Base-by-base conservation (phyloP, 1,140 invertebrate genomes). In the Bombus consobrinus region DNA sequence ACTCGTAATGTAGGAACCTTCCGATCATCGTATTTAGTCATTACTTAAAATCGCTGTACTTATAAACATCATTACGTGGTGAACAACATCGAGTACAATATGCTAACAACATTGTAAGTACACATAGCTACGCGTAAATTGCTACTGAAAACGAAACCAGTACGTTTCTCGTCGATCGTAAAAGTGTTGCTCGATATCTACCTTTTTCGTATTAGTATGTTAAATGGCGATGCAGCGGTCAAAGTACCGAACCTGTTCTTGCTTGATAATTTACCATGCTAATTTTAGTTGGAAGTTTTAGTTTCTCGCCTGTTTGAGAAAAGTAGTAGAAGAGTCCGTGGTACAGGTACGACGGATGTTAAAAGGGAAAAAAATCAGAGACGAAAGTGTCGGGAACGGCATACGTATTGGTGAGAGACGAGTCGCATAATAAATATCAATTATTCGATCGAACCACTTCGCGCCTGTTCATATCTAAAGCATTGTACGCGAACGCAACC, bases 401-500 rank as follows among this genome's bases (percentile, higher is more conserved):
- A 15, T 12, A 47, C 22, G 47, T 53, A 53, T 53, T 8, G 18
- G 1, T 25, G 22, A 1, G 22, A 37, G 57, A 75, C 73, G n/a
- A 37, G 73, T 3, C 13, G 57, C 25, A 6, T n/a, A 62, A 39
- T 62, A 59, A 59, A 62, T 2, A 22, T 4, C 28, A 41, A 64
- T 77, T 62, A 77, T 77, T 77, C 37, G 41, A 77, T 77, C 22
- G 57, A n/a, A 18, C 22, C 64, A 80, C 32, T 37, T 37, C 6
- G 32, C 41, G 41, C 34, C 53, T 47, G 41, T 9, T 32, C 12
- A 69, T 69, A 37, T 13, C 47, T 8, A 34, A 53, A 57, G 47
- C 3, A 15, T 77, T 13, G 37, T 18, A 77, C 25, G 59, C 13
- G 34, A 77, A 28, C 32, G 47, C 25, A 13, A 22, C 10, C 25